These are phyloP conservation scores for Ptychadena robeensis DNA, from an alignment of 2,797 vertebrate genomes.

Conservation along the genomic window DNA sequence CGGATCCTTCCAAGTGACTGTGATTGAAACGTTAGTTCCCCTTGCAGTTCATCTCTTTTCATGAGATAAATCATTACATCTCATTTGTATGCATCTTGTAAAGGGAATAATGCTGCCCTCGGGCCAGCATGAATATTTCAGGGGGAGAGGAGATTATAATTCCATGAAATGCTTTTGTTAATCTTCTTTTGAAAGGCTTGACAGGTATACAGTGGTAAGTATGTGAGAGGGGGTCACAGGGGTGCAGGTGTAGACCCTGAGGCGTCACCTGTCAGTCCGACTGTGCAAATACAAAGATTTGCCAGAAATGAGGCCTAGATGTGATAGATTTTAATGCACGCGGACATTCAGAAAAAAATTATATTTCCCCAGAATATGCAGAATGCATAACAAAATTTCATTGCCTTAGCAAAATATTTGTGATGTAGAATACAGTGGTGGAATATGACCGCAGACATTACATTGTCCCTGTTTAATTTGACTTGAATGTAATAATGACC, in stretches of 20 bases:
- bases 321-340: conserved; percentile 36
- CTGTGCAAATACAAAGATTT: conserved; percentile 25
- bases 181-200: conserved; percentile 49
- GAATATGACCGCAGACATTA: neutral
- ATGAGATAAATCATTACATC: conserved; percentile 59
- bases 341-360: too few species aligned
- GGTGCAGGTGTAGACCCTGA: conserved; percentile 50
- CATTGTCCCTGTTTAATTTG: conserved; percentile 18
- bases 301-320: conserved; percentile 23
- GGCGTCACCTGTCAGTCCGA: conserved; percentile 54
- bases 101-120: conserved; percentile 58
- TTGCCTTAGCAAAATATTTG: neutral
- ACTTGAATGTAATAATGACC: conserved; percentile 26
- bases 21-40: conserved; percentile 34
- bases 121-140: conserved; percentile 61
- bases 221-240: neutral
- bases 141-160: conserved; percentile 51
- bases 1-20: conserved; percentile 8
- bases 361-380: neutral
- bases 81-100: conserved; percentile 60
- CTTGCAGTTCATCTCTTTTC: conserved; percentile 55
- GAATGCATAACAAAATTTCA: conserved; percentile 23
- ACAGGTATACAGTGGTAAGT: conserved; percentile 47
- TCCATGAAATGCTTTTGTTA: conserved; percentile 57
- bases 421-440: neutral